Base-by-base conservation (phyloP, 1,140 invertebrate species). In the Coelopa frigida region DNA sequence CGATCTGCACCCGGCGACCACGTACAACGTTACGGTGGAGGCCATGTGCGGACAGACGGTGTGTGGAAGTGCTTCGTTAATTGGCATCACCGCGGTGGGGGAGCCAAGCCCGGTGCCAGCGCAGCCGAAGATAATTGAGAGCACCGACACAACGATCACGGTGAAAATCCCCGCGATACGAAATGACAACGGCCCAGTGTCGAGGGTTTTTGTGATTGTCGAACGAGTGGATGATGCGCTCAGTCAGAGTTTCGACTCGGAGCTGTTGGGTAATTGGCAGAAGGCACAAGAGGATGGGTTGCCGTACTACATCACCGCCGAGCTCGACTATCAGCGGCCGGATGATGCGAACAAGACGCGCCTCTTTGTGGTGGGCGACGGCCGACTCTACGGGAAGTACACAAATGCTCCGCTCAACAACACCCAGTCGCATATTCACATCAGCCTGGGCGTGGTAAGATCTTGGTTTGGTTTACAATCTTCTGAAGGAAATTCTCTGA, bases 231-330 rank as follows among this genome's bases (percentile, higher is more conserved):
- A 87, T 59, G 75, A 79, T 54, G 66, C 76, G 20, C 71, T 76
- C 39, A 74, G 75, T 46, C 76, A 76, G 55, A 70, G 73, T 2
- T 81, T 84, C 18, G 63, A 69, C 40, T 48, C 42, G 7, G 49
- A 55, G 48, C 72, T 79, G 31, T 62, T 75, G 14, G 75, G 78
- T 17, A 75, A 79, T 55, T 84, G 78, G 64, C 56, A 74, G 55
- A 73, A 76, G 58, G 79, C 80, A 3, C 66, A 63, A 42, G 72
- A 71, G 50, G 74, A 78, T 51, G 80, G 76, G 11, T 57, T 82
- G 5, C 78, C 79, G 12, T 91, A 87, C 62, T 93, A 93, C 54
- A 80, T 91, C 23, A 78, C 88, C 15, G 89, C 82, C 2, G 82
- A 89, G 67, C 72, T 93, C 42, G 53, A 62, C 36, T 67, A 67